Evolutionary conservation across 2,113 vertebrate genomes (phyloP).

Genomic region (Trematomus loennbergii): DNA sequence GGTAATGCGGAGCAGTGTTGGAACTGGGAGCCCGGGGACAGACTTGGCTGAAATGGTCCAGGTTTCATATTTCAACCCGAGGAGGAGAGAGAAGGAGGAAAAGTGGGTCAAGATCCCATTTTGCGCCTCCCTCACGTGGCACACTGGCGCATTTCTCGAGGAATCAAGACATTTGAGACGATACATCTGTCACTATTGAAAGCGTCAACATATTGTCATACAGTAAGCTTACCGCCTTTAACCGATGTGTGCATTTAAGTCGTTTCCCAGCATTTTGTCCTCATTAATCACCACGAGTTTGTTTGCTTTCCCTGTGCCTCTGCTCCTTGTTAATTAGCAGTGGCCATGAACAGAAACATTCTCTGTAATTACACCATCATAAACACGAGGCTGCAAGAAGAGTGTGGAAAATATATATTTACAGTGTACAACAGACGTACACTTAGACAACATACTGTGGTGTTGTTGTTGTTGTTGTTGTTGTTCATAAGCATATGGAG

Average conservation of each 20-base stretch:
- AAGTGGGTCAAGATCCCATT: constrained; percentile 64
- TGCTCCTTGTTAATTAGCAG: constrained; percentile 4
- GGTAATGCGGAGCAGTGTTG: constrained; percentile 50
- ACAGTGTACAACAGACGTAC: background rate
- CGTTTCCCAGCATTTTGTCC: constrained; percentile 3
- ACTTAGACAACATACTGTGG: background rate
- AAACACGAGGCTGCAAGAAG: background rate
- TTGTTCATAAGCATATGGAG: background rate
- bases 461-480: background rate
- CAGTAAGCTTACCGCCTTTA: background rate
- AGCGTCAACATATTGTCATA: no score
- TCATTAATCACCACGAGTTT: background rate
- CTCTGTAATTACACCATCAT: constrained; percentile 41
- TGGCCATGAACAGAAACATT: background rate
- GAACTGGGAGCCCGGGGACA: constrained; percentile 66
- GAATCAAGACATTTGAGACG: background rate
- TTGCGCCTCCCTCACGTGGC: constrained; percentile 70
- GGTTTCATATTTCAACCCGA: constrained; percentile 83
- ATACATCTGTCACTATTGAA: background rate
- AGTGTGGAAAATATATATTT: background rate
- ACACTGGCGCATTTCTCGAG: constrained; percentile 12
- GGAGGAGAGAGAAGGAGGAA: constrained; percentile 59
- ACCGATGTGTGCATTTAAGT: background rate
- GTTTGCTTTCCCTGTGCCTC: constrained; percentile 23
- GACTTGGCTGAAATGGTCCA: constrained; percentile 67